phyloP scores from a whole-genome alignment of 2,113 vertebrate genomes.

The Pelvicachromis taeniatus region DNA sequence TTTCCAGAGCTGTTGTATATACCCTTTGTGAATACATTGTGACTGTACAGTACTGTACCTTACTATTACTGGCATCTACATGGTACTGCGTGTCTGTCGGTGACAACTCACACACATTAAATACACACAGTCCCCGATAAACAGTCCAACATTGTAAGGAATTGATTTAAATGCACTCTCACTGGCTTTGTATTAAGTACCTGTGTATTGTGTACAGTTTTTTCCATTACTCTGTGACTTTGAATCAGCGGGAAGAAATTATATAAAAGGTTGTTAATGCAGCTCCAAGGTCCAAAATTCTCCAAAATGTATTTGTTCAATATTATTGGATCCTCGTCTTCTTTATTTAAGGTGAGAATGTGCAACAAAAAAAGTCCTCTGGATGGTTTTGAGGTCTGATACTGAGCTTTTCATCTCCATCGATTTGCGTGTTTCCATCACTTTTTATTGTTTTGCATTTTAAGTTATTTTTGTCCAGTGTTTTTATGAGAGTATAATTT shows the following conservation, averaged over 20 bases:
- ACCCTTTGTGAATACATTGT: slow-evolving; percentile 63
- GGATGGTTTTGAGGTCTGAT: not conserved
- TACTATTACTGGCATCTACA: slow-evolving; percentile 52
- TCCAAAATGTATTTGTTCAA: not conserved
- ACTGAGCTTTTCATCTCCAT: slow-evolving; percentile 28
- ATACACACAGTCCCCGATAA: slow-evolving; percentile 22
- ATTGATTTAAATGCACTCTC: slow-evolving; percentile 47
- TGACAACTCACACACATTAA: slow-evolving; percentile 28
- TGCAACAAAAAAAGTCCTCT: not conserved
- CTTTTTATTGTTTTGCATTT: slow-evolving; percentile 27
- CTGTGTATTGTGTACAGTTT: slow-evolving; percentile 42
- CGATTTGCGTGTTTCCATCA: slow-evolving; percentile 41
- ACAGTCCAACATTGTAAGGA: slow-evolving; percentile 19
- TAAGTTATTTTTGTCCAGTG: slow-evolving; percentile 54
- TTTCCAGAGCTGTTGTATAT: slow-evolving; percentile 65
- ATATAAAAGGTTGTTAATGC: slow-evolving; percentile 27
- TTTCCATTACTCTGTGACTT: slow-evolving; percentile 15
- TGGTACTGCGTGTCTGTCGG: slow-evolving; percentile 58
- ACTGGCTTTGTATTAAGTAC: slow-evolving; percentile 36
- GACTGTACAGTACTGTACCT: slow-evolving; percentile 61
- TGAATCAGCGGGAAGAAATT: slow-evolving; percentile 16
- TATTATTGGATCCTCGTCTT: slow-evolving; percentile 8
- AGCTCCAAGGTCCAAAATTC: slow-evolving; percentile 46
- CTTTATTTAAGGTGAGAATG: slow-evolving; percentile 49
- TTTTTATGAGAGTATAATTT: slow-evolving; percentile 39